phyloP scores from a whole-genome alignment of 2,797 vertebrate genomes.

The Myripristis murdjan region DNA sequence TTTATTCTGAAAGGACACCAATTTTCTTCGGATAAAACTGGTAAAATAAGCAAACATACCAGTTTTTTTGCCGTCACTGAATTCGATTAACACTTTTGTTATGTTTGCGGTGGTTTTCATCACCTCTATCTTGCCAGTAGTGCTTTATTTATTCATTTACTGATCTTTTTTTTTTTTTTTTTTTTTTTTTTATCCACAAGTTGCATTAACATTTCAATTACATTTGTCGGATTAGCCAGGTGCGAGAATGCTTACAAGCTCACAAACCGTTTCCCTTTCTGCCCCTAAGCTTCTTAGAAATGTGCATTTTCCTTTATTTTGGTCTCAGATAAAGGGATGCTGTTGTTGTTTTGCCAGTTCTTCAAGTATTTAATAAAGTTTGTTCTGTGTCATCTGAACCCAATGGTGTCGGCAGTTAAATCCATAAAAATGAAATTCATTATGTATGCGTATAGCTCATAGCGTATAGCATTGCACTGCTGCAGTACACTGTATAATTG shows the following conservation, averaged over 20 bases:
- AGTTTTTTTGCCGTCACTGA: neutral
- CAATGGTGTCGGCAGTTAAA: too few species aligned
- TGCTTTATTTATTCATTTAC: too few species aligned
- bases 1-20: neutral
- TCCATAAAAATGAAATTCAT: neutral
- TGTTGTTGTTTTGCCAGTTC: too few species aligned
- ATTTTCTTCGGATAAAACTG: too few species aligned
- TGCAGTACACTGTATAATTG: neutral
- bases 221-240: constrained; percentile 18
- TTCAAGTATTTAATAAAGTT: neutral
- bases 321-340: neutral
- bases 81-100: neutral
- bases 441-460: neutral
- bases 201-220: constrained; percentile 28
- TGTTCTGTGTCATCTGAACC: neutral
- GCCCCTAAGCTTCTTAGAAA: too few species aligned
- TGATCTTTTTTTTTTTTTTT: too few species aligned
- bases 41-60: too few species aligned
- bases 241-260: neutral
- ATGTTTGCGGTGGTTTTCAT: too few species aligned
- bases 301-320: too few species aligned
- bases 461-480: neutral
- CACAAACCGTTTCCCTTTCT: too few species aligned
- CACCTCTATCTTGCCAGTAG: too few species aligned
- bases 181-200: too few species aligned